A percentile compares a stretch with the other conserved stretches of the same genome.
phyloP scores from a whole-genome alignment of 2,113 vertebrate genomes.

The Scortum barcoo region DNA sequence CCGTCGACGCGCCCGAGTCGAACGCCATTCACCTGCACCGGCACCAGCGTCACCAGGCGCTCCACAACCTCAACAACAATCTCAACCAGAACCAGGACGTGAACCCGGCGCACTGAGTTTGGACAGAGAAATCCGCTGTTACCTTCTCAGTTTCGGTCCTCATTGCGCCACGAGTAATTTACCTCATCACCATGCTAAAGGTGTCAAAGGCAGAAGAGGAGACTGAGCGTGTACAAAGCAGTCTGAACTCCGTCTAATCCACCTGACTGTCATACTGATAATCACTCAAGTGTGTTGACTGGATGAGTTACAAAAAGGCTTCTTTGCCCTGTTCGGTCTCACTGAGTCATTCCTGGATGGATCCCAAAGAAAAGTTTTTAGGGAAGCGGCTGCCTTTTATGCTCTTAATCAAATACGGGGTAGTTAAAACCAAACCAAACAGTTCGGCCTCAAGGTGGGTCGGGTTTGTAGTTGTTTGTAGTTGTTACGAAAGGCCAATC shows the following conservation, averaged over 20 bases:
- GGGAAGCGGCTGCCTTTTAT: not conserved
- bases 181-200: constrained; percentile 51
- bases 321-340: not conserved
- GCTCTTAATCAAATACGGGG: no score
- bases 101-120: constrained; percentile 84
- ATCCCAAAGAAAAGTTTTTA: not conserved
- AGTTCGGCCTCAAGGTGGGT: no score
- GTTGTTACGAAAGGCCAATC: no score
- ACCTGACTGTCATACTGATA: not conserved
- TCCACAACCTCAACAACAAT: constrained; percentile 87
- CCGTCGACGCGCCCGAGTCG: constrained; percentile 82
- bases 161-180: constrained; percentile 32
- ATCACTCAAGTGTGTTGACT: constrained; percentile 1
- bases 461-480: no score
- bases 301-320: not conserved
- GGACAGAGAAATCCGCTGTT: not conserved
- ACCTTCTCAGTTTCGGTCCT: not conserved
- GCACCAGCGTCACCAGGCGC: constrained; percentile 81
- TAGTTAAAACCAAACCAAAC: no score
- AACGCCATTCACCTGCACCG: constrained; percentile 85
- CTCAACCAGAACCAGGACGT: constrained; percentile 87
- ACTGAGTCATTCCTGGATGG: not conserved
- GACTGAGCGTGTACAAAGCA: constrained; percentile 1
- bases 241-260: constrained; percentile 2
- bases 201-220: constrained; percentile 4